Evolutionary conservation across 2,888 invertebrate genomes (phyloP).

Genomic region (Tenthredo scrophulariae): DNA sequence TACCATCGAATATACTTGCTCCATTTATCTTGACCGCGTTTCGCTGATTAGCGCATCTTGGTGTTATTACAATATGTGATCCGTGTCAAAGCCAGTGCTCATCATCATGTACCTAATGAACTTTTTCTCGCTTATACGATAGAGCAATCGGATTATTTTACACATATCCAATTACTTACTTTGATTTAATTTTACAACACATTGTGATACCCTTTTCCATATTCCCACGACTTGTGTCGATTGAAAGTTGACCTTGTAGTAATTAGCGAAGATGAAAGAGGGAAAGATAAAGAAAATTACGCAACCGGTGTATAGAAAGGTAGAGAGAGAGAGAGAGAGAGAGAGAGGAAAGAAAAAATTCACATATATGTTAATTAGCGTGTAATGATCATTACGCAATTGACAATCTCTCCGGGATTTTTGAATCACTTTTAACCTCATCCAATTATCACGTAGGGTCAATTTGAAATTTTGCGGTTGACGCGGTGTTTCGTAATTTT

Average conservation of each 20-base stretch:
- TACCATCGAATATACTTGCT: not conserved
- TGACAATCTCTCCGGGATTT: not conserved
- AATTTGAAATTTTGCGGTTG: slow-evolving; percentile 3
- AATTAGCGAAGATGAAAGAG: not conserved
- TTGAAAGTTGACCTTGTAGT: slow-evolving; percentile 1
- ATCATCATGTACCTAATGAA: not conserved
- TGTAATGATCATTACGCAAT: slow-evolving; percentile 6
- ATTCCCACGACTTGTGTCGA: slow-evolving; percentile 18
- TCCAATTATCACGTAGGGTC: not conserved
- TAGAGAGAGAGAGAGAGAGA: not conserved
- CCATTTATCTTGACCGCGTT: slow-evolving; percentile 46
- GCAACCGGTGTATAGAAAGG: not conserved
- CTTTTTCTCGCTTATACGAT: not conserved
- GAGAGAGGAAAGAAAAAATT: not conserved
- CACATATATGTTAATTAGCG: not conserved
- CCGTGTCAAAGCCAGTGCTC: slow-evolving; percentile 8
- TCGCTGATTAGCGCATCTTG: not conserved
- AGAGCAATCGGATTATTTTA: not conserved
- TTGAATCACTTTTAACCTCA: slow-evolving; percentile 11
- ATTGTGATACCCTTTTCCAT: not conserved
- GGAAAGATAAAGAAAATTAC: not conserved
- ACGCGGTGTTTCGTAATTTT: not conserved
- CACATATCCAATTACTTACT: not conserved
- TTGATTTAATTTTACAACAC: not conserved
- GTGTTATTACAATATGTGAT: not conserved